These are phyloP conservation scores for Epistrophella euchroma DNA, from an alignment of 2,888 invertebrate species.

Conservation along the genomic window DNA sequence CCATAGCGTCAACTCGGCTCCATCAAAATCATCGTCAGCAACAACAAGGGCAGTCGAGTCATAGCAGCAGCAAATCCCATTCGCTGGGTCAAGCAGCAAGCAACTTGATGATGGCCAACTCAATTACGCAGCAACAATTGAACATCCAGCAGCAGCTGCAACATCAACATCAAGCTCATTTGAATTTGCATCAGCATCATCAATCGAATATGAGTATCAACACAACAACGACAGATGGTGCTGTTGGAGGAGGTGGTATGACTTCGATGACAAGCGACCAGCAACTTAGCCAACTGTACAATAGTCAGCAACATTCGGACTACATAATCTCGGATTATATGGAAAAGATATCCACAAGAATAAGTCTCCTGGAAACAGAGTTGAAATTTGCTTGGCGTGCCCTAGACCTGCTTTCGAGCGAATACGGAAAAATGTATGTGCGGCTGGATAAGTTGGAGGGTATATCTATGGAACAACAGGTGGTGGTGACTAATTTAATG, in stretches of 20 bases:
- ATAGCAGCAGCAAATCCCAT: conserved; percentile 28
- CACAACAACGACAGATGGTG: conserved; percentile 46
- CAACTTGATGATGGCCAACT: conserved; percentile 23
- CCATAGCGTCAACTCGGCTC: conserved; percentile 40
- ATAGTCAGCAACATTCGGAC: conserved; percentile 86
- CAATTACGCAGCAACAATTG: conserved; percentile 59
- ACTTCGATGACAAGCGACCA: conserved; percentile 81
- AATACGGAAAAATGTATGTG: conserved; percentile 97
- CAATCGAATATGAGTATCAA: conserved; percentile 65
- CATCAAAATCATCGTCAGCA: conserved; percentile 38
- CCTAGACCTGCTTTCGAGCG: conserved; percentile 94
- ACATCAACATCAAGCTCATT: conserved; percentile 58
- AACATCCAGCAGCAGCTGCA: conserved; percentile 68
- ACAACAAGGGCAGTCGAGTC: conserved; percentile 39
- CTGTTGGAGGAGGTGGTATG: conserved; percentile 76
- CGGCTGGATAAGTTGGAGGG: conserved; percentile 94
- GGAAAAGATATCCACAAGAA: conserved; percentile 93
- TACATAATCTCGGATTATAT: conserved; percentile 95
- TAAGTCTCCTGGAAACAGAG: conserved; percentile 95
- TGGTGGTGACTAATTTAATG: conserved; percentile 94
- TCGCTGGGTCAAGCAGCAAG: not conserved
- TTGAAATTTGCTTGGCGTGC: conserved; percentile 97
- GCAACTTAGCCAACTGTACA: conserved; percentile 81
- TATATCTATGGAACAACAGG: conserved; percentile 94
- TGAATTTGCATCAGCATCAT: conserved; percentile 51